phyloP scores from a whole-genome alignment of 23 tunicate genomes.

The Diplosoma virens region DNA sequence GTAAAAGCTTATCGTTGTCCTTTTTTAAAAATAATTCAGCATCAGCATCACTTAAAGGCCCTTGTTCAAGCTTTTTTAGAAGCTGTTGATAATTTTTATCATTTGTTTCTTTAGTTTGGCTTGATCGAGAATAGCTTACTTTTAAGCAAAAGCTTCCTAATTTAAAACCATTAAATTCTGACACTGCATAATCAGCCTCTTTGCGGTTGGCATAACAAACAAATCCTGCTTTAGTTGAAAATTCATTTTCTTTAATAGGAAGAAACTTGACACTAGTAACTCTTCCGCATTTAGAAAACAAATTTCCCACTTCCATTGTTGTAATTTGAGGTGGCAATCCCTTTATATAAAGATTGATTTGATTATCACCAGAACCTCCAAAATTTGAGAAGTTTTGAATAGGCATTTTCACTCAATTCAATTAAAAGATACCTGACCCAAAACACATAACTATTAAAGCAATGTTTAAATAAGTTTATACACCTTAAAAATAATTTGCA shows the following conservation, averaged over 20 bases:
- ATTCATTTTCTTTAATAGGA: neutral
- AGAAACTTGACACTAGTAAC: slow-evolving; percentile 1
- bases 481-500: no score
- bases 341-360: slow-evolving; percentile 2
- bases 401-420: no score
- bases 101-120: neutral
- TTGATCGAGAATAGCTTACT: neutral
- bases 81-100: neutral
- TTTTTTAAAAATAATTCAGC: neutral
- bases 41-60: slow-evolving; percentile 26
- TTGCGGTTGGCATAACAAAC: neutral
- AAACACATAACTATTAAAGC: no score
- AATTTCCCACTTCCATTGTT: neutral
- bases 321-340: slow-evolving; percentile 31
- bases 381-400: no score
- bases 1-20: neutral
- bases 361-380: no score
- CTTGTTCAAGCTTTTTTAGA: slow-evolving; percentile 19
- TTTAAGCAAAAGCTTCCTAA: neutral
- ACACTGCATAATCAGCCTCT: slow-evolving; percentile 24
- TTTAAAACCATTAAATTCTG: slow-evolving; percentile 4
- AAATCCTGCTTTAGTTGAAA: slow-evolving; percentile 29
- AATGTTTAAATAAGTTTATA: no score
- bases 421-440: no score
- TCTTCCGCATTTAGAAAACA: slow-evolving; percentile 5